phyloP scores from a whole-genome alignment of 2,888 invertebrate genomes.

The Agriopis marginaria region DNA sequence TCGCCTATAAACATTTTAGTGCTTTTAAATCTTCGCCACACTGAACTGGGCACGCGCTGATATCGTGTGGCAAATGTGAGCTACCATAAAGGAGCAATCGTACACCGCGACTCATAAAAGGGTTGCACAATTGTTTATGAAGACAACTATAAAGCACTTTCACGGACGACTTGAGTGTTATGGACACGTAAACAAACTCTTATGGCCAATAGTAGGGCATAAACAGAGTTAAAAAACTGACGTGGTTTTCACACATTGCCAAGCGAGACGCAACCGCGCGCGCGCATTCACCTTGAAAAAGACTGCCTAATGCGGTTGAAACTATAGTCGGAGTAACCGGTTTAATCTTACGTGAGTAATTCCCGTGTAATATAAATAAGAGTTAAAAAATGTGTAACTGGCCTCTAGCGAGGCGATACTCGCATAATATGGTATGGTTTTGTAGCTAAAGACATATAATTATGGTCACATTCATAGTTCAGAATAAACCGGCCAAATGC shows the following conservation, averaged over 20 bases:
- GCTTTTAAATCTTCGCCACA: conserved; percentile 28
- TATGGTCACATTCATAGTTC: too few species aligned
- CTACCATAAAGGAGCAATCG: conserved; percentile 33
- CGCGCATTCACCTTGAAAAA: too few species aligned
- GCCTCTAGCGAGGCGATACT: too few species aligned
- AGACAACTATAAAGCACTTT: conserved; percentile 61
- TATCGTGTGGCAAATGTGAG: conserved; percentile 34
- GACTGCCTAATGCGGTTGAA: too few species aligned
- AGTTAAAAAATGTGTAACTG: conserved; percentile 14
- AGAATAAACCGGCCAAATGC: too few species aligned
- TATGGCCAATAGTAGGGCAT: conserved; percentile 55
- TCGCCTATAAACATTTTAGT: conserved; percentile 31
- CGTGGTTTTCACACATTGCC: too few species aligned
- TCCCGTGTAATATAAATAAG: too few species aligned
- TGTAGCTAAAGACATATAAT: too few species aligned
- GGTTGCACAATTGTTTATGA: conserved; percentile 48
- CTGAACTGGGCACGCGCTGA: conserved; percentile 25
- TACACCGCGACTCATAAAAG: conserved; percentile 40
- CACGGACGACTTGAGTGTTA: conserved; percentile 60
- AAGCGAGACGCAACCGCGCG: too few species aligned
- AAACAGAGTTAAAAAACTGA: conserved; percentile 45
- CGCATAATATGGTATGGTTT: too few species aligned
- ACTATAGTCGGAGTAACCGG: too few species aligned
- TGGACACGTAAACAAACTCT: conserved; percentile 67
- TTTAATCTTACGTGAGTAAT: too few species aligned